Evolutionary conservation across 2,888 invertebrate genomes (phyloP).

Genomic region (Osmoderma eremita): DNA sequence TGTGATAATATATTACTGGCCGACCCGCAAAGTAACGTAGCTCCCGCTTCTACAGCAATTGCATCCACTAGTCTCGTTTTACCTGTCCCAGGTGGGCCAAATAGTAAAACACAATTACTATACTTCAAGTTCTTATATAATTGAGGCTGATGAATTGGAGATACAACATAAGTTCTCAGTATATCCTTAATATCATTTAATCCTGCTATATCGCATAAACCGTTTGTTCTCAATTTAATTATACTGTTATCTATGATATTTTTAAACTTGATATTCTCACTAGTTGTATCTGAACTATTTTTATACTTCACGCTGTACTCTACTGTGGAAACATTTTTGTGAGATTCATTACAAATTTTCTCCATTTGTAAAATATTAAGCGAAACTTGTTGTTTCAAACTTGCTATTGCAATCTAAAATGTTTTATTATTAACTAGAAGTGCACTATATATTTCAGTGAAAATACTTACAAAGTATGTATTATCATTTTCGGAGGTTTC

Average conservation of each 20-base stretch:
- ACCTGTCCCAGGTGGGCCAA: constrained; percentile 66
- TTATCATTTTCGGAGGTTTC: constrained; percentile 5
- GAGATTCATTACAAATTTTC: neutral
- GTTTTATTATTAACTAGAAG: neutral
- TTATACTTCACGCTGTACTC: neutral
- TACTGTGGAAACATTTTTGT: too few relatives aligned
- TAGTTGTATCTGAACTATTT: constrained; percentile 1
- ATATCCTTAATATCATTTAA: constrained; percentile 64
- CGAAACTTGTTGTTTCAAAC: constrained; percentile 4
- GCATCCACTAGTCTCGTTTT: constrained; percentile 64
- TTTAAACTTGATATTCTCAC: constrained; percentile 5
- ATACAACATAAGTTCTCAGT: constrained; percentile 64
- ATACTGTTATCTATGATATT: constrained; percentile 45
- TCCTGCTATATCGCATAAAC: constrained; percentile 66
- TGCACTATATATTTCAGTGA: neutral
- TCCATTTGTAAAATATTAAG: constrained; percentile 10
- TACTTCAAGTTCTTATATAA: constrained; percentile 64
- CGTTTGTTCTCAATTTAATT: constrained; percentile 54
- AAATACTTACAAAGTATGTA: constrained; percentile 11
- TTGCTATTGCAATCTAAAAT: constrained; percentile 9
- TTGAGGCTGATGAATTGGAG: constrained; percentile 68
- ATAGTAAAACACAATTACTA: constrained; percentile 67
- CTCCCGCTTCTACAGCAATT: constrained; percentile 64
- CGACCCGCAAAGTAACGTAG: constrained; percentile 65
- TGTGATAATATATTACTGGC: constrained; percentile 67